A percentile compares a stretch with the other conserved stretches of the same genome.
These are phyloP conservation scores for Zonitis immaculata DNA, from an alignment of 2,888 invertebrate genomes.

Conservation along the genomic window DNA sequence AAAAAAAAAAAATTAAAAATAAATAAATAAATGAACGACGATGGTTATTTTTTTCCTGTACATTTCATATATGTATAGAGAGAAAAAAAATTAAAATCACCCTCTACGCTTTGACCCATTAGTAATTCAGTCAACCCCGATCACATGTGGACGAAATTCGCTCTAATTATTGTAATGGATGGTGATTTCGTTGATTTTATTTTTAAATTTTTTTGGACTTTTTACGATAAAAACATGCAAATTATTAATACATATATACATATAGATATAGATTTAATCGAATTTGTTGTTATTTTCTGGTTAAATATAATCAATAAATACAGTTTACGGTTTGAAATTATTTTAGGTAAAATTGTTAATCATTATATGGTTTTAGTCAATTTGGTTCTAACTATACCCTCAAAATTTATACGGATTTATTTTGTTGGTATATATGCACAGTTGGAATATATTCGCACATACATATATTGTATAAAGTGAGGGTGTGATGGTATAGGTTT, in stretches of 20 bases:
- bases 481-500: not conserved
- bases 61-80: no score
- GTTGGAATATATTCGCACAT: no score
- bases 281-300: no score
- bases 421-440: no score
- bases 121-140: constrained; percentile 45
- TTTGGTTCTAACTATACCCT: no score
- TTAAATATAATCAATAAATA: no score
- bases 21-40: constrained; percentile 1
- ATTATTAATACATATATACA: constrained; percentile 37
- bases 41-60: constrained; percentile 29
- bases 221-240: constrained; percentile 36
- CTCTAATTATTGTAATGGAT: constrained; percentile 46
- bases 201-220: constrained; percentile 35
- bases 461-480: no score
- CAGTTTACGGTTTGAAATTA: no score
- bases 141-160: constrained; percentile 42
- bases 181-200: constrained; percentile 44
- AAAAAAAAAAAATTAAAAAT: constrained; percentile 8
- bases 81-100: constrained; percentile 33
- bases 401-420: no score
- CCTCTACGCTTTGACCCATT: constrained; percentile 39
- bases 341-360: no score
- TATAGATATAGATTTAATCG: no score
- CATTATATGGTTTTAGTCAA: no score